These are phyloP conservation scores for Rhynchomys soricoides DNA, from an alignment of 2,113 vertebrate genomes.

Conservation along the genomic window DNA sequence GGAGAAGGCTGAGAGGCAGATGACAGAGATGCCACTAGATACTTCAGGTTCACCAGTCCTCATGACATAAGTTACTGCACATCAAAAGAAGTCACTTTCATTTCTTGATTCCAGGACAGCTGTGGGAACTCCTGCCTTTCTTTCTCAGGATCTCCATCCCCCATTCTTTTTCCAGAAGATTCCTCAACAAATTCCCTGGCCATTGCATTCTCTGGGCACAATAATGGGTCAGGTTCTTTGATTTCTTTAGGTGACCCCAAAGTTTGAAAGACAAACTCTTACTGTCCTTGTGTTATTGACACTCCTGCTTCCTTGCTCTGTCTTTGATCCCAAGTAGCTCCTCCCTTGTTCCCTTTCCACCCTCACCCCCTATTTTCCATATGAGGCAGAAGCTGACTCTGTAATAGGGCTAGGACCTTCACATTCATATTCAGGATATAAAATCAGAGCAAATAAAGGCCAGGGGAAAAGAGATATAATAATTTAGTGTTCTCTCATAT, in stretches of 20 bases:
- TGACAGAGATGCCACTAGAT: not conserved
- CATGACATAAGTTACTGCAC: not conserved
- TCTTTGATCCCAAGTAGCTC: not conserved
- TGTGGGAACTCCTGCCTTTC: not conserved
- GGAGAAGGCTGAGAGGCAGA: not conserved
- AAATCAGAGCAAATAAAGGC: not conserved
- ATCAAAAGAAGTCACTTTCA: not conserved
- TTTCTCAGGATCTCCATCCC: not conserved
- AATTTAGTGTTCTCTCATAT: not conserved
- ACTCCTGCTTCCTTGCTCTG: not conserved
- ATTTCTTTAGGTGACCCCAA: not conserved
- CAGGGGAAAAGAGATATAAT: slow-evolving; percentile 70
- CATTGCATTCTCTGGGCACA: not conserved
- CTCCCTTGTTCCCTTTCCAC: too few species aligned
- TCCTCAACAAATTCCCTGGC: not conserved
- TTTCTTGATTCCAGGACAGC: not conserved
- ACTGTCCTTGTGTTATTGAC: not conserved
- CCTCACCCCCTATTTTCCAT: slow-evolving; percentile 88
- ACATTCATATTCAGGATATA: not conserved
- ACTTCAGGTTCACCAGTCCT: not conserved
- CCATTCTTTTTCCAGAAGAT: not conserved
- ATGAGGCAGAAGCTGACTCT: slow-evolving; percentile 87
- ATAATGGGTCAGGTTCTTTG: not conserved
- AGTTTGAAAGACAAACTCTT: slow-evolving; percentile 1
- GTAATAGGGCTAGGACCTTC: slow-evolving; percentile 70